These are phyloP conservation scores for Athene noctua DNA, from an alignment of 2,113 vertebrate genomes.

Conservation along the genomic window DNA sequence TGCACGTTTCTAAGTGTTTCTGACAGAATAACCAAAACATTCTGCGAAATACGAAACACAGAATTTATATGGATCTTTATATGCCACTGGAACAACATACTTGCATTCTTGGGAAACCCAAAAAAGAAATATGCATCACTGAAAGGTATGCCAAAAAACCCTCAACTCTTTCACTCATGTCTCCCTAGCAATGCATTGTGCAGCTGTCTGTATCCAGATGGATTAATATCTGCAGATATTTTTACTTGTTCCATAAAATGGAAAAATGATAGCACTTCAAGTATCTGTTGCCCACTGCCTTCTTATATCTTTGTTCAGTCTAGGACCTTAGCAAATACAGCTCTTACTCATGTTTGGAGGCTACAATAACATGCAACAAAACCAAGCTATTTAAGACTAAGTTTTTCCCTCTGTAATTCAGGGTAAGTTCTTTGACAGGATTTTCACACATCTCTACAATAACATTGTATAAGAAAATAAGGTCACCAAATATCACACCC, in stretches of 20 bases:
- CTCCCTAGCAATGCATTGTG: neutral
- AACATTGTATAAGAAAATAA: neutral
- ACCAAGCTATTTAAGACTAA: neutral
- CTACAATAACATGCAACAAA: neutral
- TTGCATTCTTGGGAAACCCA: conserved; percentile 1
- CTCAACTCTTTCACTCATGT: neutral
- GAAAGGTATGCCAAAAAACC: neutral
- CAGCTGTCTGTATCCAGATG: neutral
- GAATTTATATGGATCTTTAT: neutral
- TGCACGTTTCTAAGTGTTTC: neutral
- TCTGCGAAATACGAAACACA: neutral
- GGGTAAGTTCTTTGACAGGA: neutral
- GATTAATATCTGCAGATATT: conserved; percentile 19
- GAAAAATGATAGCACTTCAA: conserved; percentile 30
- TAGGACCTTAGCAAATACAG: neutral
- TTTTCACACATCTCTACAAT: neutral
- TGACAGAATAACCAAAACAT: neutral
- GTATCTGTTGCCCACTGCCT: neutral
- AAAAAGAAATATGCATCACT: neutral
- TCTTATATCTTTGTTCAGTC: neutral
- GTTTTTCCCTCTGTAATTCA: neutral
- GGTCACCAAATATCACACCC: neutral
- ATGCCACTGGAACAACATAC: neutral
- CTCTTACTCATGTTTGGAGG: neutral
- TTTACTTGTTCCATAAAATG: conserved; percentile 28